phyloP scores from a whole-genome alignment of 2,888 invertebrate genomes.

The Sminthurinus aureus region DNA sequence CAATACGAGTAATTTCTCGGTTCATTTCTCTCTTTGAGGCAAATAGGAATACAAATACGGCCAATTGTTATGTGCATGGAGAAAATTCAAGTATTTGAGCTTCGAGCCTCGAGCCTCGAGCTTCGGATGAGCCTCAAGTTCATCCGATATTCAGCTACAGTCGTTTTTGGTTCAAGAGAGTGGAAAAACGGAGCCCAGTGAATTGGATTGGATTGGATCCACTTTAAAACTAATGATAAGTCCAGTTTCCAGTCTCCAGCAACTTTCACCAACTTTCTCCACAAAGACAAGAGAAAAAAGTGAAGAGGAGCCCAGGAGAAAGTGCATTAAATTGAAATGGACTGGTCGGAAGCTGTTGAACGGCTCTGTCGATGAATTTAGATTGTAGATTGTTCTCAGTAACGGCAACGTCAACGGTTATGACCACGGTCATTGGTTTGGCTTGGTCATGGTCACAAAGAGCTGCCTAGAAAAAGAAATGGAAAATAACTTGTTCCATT shows the following conservation, averaged over 20 bases:
- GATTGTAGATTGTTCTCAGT: neutral
- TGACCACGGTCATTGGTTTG: neutral
- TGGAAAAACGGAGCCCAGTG: no score
- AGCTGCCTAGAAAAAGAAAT: neutral
- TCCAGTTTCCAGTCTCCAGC: neutral
- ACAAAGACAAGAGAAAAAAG: neutral
- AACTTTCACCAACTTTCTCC: neutral
- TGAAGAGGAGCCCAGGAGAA: neutral
- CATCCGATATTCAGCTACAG: no score
- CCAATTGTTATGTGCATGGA: neutral
- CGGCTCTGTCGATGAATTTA: neutral
- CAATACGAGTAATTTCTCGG: neutral
- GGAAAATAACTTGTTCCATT: neutral
- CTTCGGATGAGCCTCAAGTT: no score
- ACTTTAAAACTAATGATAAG: neutral
- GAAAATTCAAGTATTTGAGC: neutral
- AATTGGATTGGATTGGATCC: neutral
- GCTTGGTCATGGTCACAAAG: neutral
- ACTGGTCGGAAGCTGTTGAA: neutral
- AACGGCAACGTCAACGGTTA: neutral
- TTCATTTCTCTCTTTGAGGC: neutral
- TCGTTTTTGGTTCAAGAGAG: no score
- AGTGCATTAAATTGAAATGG: neutral
- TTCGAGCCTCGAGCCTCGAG: no score
- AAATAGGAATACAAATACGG: neutral